Evolutionary conservation across 1,140 invertebrate genomes (phyloP).

Genomic region (Limonius californicus): DNA sequence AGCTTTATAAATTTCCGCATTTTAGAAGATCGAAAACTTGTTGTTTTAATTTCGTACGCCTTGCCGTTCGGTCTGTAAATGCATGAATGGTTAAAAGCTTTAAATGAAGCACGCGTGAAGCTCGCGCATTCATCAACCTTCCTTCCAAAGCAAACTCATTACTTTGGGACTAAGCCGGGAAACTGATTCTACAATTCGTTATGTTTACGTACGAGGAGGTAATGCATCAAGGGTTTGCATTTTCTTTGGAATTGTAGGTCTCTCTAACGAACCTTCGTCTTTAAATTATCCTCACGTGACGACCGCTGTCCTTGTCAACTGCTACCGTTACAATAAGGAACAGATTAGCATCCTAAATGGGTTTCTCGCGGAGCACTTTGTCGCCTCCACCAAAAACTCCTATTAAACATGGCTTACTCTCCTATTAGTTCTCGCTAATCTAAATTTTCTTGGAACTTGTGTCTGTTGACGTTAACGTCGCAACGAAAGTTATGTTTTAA

Average conservation of each 20-base stretch:
- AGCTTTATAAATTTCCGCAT: constrained; percentile 4
- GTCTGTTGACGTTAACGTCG: constrained; percentile 1
- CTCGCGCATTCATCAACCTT: constrained; percentile 32
- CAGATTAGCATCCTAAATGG: constrained; percentile 2
- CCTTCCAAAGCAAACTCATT: constrained; percentile 36
- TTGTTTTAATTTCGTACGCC: constrained; percentile 4
- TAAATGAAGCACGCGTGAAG: constrained; percentile 37
- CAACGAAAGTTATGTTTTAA: background rate
- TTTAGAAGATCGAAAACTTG: background rate
- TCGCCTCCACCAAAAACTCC: constrained; percentile 10
- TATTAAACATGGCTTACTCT: constrained; percentile 6
- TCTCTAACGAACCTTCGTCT: constrained; percentile 23
- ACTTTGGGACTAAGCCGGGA: constrained; percentile 33
- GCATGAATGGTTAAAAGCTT: constrained; percentile 33
- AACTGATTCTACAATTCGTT: constrained; percentile 35
- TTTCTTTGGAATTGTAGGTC: constrained; percentile 30
- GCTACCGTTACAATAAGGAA: background rate
- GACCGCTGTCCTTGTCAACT: background rate
- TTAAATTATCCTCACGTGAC: constrained; percentile 19
- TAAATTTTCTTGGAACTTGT: constrained; percentile 11
- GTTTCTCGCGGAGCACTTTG: background rate
- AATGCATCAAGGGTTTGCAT: constrained; percentile 31
- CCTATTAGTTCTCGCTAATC: constrained; percentile 12
- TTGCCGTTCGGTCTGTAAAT: background rate
- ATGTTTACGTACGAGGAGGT: constrained; percentile 32